A percentile compares a stretch with the other conserved stretches of the same genome.
Conservation (phyloP, 2,888 invertebrate genomes). For the Drosophila macrothrix region DNA sequence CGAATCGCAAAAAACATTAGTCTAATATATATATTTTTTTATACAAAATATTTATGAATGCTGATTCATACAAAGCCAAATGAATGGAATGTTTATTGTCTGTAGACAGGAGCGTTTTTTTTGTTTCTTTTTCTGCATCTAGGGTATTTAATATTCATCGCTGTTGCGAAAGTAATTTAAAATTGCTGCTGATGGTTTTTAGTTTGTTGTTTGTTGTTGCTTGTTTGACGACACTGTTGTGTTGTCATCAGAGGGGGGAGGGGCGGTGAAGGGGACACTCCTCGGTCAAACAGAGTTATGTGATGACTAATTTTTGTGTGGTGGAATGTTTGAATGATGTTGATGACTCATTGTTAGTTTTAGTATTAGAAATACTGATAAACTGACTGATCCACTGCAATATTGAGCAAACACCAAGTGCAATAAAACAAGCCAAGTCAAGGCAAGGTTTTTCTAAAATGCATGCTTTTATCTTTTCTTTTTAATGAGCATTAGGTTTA, state of each 20-base stretch:
- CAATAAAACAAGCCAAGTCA: slow-evolving; percentile 39
- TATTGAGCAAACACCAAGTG: slow-evolving; percentile 16
- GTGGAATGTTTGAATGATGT: slow-evolving; percentile 3
- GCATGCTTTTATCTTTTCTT: neutral
- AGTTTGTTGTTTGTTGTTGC: slow-evolving; percentile 10
- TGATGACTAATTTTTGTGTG: slow-evolving; percentile 56
- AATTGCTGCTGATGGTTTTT: slow-evolving; percentile 24
- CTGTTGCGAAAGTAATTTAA: slow-evolving; percentile 17
- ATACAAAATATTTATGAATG: neutral
- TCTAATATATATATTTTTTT: neutral
- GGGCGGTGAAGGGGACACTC: neutral
- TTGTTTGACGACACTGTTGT: slow-evolving; percentile 37
- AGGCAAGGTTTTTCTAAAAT: slow-evolving; percentile 8
- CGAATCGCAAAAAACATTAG: too few relatives aligned
- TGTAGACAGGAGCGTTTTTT: neutral
- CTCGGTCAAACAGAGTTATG: slow-evolving; percentile 29
- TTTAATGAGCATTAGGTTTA: too few relatives aligned
- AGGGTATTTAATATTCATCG: slow-evolving; percentile 25
- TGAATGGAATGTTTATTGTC: slow-evolving; percentile 7
- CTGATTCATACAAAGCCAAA: neutral
- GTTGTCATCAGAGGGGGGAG: slow-evolving; percentile 9
- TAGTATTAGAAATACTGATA: neutral
- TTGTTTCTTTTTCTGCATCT: neutral
- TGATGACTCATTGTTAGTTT: slow-evolving; percentile 30
- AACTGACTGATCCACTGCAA: slow-evolving; percentile 45